Conservation (phyloP, 2,797 vertebrate species). For the Pelochelys cantorii region DNA sequence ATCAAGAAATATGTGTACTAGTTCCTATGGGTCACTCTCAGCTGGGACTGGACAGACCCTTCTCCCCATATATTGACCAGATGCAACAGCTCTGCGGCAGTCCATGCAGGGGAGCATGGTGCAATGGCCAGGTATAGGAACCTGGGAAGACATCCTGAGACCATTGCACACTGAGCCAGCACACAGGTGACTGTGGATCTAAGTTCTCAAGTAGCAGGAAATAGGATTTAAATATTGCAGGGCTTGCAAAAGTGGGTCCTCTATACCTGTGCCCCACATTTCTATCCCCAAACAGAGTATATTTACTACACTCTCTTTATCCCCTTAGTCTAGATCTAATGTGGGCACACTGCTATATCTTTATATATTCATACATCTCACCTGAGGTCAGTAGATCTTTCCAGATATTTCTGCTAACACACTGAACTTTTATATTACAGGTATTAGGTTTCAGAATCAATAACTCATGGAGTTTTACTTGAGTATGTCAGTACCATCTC, state of each 20-base stretch:
- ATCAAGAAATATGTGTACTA: too few species aligned
- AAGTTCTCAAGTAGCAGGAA: too few species aligned
- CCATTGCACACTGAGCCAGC: too few species aligned
- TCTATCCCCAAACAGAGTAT: neutral
- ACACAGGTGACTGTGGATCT: too few species aligned
- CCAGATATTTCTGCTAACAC: neutral
- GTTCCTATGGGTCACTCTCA: too few species aligned
- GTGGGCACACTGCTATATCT: neutral
- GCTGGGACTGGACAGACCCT: too few species aligned
- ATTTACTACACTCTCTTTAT: neutral
- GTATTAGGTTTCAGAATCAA: neutral
- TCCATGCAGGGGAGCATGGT: too few species aligned
- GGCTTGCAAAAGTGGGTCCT: neutral
- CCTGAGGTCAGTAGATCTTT: neutral
- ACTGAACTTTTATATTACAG: neutral
- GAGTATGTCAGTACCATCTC: neutral
- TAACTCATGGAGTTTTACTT: neutral
- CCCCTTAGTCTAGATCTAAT: neutral
- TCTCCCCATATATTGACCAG: too few species aligned
- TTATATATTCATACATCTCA: neutral
- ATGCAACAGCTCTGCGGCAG: too few species aligned
- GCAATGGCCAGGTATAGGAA: too few species aligned
- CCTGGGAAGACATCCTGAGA: too few species aligned
- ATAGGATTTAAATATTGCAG: too few species aligned
- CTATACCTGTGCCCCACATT: neutral